Base-by-base conservation (phyloP, 1,140 invertebrate genomes). In the Solenopsis invicta region DNA sequence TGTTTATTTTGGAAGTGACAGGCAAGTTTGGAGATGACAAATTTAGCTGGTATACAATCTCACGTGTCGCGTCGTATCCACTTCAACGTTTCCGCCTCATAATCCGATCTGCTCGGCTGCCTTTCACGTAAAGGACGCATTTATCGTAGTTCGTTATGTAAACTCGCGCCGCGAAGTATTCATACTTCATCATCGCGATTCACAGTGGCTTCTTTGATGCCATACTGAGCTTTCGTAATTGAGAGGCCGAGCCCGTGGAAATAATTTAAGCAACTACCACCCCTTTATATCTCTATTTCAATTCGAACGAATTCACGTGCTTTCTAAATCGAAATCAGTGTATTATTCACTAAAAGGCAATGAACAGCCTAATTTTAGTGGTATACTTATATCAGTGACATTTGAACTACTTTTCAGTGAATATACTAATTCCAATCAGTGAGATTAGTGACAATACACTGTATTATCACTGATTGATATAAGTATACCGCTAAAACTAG, bases 1-100 rank as follows among this genome's bases (percentile, higher is more conserved):
- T 74, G 54, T 62, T 84, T 84, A 59, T 82, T 82, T 81, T 81
- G 45, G 45, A 71, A 56, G 18, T 82, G 67, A 82, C 41, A 37
- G 37, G 18, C 80, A 54, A 59, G 37, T 74, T 72, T 61, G 54
- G 54, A 37, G 45, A 84, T 80, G 29, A 37, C 59, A 41, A 72
- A 61, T 61, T 82, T 84, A 34, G 24, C 21, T 12, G 9, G 41
- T 18, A 34, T 24, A 41, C 18, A 18, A 34, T 59, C 4, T 45
- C 80, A 16, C 34, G 50, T 34, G 21, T 82, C 78, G 48, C 29
- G 62, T 6, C 37, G 13, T 34, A 41, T 81, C 34, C 66, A 71
- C 37, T 72, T 34, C n/a, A 13, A 56, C 29, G 13, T 69, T n/a
- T 61, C 24, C 2, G 2, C 29, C 21, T 61, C 24, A 48, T 37